These are phyloP conservation scores for pig (Sus scrofa) DNA, from an alignment of 2,113 vertebrate species.

Conservation along the genomic window T2T-Sscrofa CM000817.6:116715501-116716000, in stretches of 20 bases:
- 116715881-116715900: slow-evolving; percentile 55
- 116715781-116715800: slow-evolving; percentile 68
- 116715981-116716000: not conserved
- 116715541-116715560: not conserved
- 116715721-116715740: slow-evolving; percentile 79
- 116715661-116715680: slow-evolving; percentile 51
- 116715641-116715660: slow-evolving; percentile 63
- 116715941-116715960: not conserved
- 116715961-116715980: slow-evolving; percentile 25
- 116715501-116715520: slow-evolving; percentile 46
- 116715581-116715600: slow-evolving; percentile 13
- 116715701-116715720: slow-evolving; percentile 82
- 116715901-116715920: not conserved
- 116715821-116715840: slow-evolving; percentile 68
- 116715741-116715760: slow-evolving; percentile 84
- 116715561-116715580: not conserved
- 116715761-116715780: slow-evolving; percentile 80
- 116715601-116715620: slow-evolving; percentile 7
- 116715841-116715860: slow-evolving; percentile 50
- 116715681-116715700: slow-evolving; percentile 80
- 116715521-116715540: not conserved
- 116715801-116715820: slow-evolving; percentile 74
- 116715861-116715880: slow-evolving; percentile 54
- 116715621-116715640: slow-evolving; percentile 19
- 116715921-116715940: not conserved